Conservation (phyloP, 2,888 invertebrate species). For the Mellilla xanthometata region DNA sequence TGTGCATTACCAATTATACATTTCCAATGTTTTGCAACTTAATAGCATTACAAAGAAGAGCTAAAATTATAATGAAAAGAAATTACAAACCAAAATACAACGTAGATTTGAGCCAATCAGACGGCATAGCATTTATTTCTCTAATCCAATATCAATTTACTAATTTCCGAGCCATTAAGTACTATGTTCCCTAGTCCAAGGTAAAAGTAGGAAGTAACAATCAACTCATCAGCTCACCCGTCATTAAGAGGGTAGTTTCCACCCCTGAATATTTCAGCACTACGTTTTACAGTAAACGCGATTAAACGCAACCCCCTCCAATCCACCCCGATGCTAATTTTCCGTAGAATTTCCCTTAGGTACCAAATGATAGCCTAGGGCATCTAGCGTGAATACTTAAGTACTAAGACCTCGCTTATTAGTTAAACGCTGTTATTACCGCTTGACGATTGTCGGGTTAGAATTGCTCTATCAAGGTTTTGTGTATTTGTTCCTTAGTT, state of each 20-base stretch:
- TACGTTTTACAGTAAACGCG: slow-evolving; percentile 20
- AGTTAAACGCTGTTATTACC: slow-evolving; percentile 15
- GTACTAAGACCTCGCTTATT: slow-evolving; percentile 2
- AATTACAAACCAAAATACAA: too few species aligned
- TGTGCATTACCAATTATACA: too few species aligned
- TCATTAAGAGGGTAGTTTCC: slow-evolving; percentile 19
- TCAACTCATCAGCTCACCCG: slow-evolving; percentile 15
- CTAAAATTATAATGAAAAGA: too few species aligned
- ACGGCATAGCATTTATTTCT: not conserved
- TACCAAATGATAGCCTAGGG: slow-evolving; percentile 20
- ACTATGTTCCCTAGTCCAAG: slow-evolving; percentile 14
- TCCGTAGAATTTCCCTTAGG: slow-evolving; percentile 22
- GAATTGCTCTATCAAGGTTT: too few species aligned
- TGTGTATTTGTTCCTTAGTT: too few species aligned
- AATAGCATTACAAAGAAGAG: too few species aligned
- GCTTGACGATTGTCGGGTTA: too few species aligned
- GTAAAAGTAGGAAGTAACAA: slow-evolving; percentile 7
- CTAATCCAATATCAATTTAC: not conserved
- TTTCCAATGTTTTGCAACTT: too few species aligned
- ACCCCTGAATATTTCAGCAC: slow-evolving; percentile 30
- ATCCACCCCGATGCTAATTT: slow-evolving; percentile 23
- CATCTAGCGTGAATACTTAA: slow-evolving; percentile 5
- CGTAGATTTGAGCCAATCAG: not conserved
- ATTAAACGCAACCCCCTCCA: slow-evolving; percentile 24
- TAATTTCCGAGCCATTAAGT: slow-evolving; percentile 3